Base-by-base conservation (phyloP, 1,140 invertebrate genomes). In the Rhopalosiphum padi region DNA sequence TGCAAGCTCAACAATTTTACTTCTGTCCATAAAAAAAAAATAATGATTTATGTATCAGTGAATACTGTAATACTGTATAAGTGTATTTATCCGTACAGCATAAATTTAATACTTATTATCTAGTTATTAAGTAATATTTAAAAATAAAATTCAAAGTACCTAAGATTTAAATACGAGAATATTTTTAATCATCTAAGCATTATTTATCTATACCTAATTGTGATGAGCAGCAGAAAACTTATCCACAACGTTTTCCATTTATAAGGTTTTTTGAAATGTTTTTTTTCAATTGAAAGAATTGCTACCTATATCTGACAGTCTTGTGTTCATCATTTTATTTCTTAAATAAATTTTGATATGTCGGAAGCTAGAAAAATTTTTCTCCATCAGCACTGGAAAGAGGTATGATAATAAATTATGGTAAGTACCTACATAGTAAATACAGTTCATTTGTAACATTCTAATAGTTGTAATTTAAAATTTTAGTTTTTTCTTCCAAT, bases 401-500 rank as follows among this genome's bases (percentile, higher is more conserved):
- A n/a, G 89, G 89, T 90, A 68, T 43, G 2, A 68, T 43, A 68
- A 37, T 37, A 37, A 37, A 90, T 68, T 90, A 68, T 90, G 2
- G 89, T 37, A 89, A 41, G 89, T 53, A 89, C n/a, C n/a, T n/a
- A n/a, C 55, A 90, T 51, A 43, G 30, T 18, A 43, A 68, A 43
- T 30, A 68, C 21, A 46, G 9, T 68, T 68, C 25, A 90, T 46
- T 90, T 46, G 11, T 68, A 90, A 90, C 9, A n/a, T 41, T 90
- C 30, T 68, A 90, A 9, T 43, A 77, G n/a, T 21, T 90, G 53
- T 90, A 37, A 37, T 37, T 37, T 37, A 37, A 37, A 43, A 68
- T 90, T 90, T 90, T 46, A 90, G 89, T 90, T 90, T 90, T 89
- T 25, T 87, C 25, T 90, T 90, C n/a, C 15, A 46, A 60, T 90